Conservation (phyloP, 2,113 vertebrate genomes). For the Picathartes gymnocephalus region DNA sequence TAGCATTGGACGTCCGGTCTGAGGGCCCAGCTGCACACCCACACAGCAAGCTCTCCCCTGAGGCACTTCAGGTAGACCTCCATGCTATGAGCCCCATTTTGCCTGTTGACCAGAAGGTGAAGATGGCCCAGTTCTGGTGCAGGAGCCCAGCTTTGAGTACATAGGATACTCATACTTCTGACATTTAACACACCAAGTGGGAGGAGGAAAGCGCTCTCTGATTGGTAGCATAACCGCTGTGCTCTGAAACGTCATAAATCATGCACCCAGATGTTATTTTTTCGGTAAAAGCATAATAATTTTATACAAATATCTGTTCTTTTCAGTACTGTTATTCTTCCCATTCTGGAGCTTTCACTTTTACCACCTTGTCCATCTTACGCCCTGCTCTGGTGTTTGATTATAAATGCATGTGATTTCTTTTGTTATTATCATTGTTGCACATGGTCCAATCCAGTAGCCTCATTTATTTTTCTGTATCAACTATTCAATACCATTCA, state of each 20-base stretch:
- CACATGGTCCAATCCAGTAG: neutral
- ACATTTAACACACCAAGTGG: too few species aligned
- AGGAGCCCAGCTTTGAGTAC: neutral
- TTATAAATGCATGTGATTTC: neutral
- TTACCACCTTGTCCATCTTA: neutral
- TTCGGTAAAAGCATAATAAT: neutral
- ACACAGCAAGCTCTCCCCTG: neutral
- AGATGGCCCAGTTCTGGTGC: neutral
- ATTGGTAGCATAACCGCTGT: fast-evolving
- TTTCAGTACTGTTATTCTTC: neutral
- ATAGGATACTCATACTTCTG: neutral
- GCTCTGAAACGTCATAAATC: neutral
- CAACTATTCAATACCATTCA: neutral
- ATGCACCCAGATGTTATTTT: neutral
- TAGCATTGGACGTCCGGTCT: fast-evolving
- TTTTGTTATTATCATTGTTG: neutral
- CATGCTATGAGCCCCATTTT: fast-evolving
- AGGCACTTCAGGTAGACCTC: neutral
- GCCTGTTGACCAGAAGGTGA: neutral
- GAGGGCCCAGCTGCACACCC: neutral
- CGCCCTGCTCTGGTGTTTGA: neutral
- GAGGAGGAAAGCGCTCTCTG: neutral
- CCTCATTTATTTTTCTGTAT: neutral
- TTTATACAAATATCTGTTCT: neutral
- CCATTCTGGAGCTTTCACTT: neutral